These are phyloP conservation scores for Catocala fraxini DNA, from an alignment of 2,888 invertebrate species.

Conservation along the genomic window DNA sequence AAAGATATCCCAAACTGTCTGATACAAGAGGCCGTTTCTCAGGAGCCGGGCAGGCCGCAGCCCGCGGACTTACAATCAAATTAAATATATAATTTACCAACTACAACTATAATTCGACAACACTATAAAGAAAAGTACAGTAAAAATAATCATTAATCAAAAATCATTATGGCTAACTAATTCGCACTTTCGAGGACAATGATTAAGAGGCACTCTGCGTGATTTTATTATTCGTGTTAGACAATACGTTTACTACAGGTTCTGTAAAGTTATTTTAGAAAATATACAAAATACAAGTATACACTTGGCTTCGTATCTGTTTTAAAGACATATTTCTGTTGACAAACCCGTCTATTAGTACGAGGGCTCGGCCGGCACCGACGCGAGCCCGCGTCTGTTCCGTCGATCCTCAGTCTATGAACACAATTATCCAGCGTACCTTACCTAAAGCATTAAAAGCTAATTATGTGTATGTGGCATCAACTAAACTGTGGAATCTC, in stretches of 20 bases:
- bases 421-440: constrained; percentile 86
- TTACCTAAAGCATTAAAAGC: constrained; percentile 87
- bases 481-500: constrained; percentile 78
- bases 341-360: constrained; percentile 46
- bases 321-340: constrained; percentile 47
- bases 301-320: constrained; percentile 45
- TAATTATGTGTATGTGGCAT: constrained; percentile 86
- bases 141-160: constrained; percentile 76
- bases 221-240: constrained; percentile 78
- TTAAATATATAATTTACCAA: constrained; percentile 74
- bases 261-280: constrained; percentile 66
- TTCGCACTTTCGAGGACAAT: constrained; percentile 78
- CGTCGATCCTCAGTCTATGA: constrained; percentile 80
- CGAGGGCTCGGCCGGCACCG: constrained; percentile 38
- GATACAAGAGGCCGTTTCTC: constrained; percentile 70
- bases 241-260: constrained; percentile 68
- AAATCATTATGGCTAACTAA: constrained; percentile 83
- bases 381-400: constrained; percentile 40
- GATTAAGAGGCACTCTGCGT: constrained; percentile 86
- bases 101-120: constrained; percentile 82
- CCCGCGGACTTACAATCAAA: constrained; percentile 49
- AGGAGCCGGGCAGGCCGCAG: constrained; percentile 41
- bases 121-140: constrained; percentile 70
- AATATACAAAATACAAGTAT: constrained; percentile 76
- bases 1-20: constrained; percentile 61